These are phyloP conservation scores for Lypha dubia DNA, from an alignment of 2,888 invertebrate genomes.

Conservation along the genomic window DNA sequence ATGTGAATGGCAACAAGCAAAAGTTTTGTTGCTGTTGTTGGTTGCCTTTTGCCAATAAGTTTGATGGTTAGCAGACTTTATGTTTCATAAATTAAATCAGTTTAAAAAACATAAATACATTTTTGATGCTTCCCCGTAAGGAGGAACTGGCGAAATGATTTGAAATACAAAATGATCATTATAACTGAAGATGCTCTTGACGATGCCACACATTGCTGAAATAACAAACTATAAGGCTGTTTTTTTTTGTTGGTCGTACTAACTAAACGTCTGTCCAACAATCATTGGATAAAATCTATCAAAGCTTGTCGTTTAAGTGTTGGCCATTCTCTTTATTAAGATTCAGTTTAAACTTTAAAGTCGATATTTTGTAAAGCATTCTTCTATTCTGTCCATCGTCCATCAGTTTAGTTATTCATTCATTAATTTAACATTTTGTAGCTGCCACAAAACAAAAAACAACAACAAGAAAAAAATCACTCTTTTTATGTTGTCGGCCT, in stretches of 20 bases:
- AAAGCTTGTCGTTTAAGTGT: conserved; percentile 36
- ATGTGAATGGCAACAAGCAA: conserved; percentile 17
- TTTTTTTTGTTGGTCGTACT: too few species aligned
- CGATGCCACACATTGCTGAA: conserved; percentile 25
- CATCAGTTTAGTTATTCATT: conserved; percentile 49
- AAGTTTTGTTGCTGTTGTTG: neutral
- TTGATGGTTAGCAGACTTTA: conserved; percentile 47
- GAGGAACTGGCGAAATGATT: conserved; percentile 64
- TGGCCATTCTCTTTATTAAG: conserved; percentile 31
- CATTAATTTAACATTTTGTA: conserved; percentile 58
- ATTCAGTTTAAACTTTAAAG: conserved; percentile 35
- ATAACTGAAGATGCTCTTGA: neutral
- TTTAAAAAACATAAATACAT: conserved; percentile 61
- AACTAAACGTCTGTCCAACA: neutral
- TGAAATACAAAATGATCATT: conserved; percentile 45
- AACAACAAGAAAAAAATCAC: conserved; percentile 17
- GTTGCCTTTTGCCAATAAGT: conserved; percentile 17
- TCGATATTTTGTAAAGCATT: conserved; percentile 26
- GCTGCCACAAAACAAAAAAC: conserved; percentile 11
- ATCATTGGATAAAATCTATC: conserved; percentile 30
- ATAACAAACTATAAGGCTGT: neutral
- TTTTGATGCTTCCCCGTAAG: conserved; percentile 23
- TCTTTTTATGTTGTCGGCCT: conserved; percentile 75
- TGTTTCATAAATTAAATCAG: conserved; percentile 71
- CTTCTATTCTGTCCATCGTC: conserved; percentile 4